Conservation (phyloP, 2,113 vertebrate species). For the Rhynchomys soricoides region DNA sequence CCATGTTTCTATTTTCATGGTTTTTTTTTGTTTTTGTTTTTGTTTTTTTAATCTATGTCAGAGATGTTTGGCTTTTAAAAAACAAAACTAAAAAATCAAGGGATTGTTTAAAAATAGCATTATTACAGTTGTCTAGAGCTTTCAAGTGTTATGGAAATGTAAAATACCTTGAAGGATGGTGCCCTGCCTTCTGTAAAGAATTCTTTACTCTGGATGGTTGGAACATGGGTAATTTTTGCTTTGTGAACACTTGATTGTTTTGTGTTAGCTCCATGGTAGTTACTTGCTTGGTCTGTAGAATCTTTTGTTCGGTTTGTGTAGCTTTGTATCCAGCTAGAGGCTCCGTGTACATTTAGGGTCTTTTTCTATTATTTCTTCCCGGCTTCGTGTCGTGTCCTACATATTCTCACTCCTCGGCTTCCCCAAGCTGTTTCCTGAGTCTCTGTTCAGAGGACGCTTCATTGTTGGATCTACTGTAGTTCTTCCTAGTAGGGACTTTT, state of each 20-base stretch:
- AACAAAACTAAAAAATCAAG: not conserved
- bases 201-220: not conserved
- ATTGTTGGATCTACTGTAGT: too few relatives aligned
- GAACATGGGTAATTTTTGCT: not conserved
- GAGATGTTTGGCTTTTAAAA: not conserved
- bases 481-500: not conserved
- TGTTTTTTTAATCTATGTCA: too few relatives aligned
- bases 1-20: not conserved
- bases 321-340: not conserved
- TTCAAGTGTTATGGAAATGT: constrained; percentile 41
- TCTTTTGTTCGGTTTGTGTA: not conserved
- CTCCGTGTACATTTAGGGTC: not conserved
- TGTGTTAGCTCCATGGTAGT: not conserved
- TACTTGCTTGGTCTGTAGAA: not conserved
- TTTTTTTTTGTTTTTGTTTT: too few relatives aligned
- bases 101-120: constrained; percentile 8
- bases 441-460: not conserved
- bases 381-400: not conserved
- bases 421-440: not conserved
- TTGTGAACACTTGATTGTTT: not conserved
- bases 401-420: not conserved
- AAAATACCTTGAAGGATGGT: constrained; percentile 21
- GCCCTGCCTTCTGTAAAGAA: not conserved
- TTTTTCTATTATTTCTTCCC: not conserved
- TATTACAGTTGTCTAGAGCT: not conserved